These are phyloP conservation scores for Lontra canadensis DNA, from an alignment of 2,113 vertebrate species.

Conservation along the genomic window DNA sequence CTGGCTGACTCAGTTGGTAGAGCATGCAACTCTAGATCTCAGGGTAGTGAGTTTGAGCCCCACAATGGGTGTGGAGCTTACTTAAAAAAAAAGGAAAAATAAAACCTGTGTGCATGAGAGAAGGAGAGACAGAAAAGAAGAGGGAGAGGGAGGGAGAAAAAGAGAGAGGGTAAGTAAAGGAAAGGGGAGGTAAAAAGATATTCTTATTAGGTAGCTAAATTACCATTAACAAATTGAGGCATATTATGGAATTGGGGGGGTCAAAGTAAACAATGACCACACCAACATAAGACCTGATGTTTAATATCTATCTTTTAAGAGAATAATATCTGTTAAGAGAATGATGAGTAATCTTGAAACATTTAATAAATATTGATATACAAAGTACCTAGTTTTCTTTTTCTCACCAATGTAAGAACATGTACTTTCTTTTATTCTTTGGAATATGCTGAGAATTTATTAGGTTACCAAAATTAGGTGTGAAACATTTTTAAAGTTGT, in stretches of 20 bases:
- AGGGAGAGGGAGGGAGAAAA: background rate
- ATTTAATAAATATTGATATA: slow-evolving; percentile 25
- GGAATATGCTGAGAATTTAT: slow-evolving; percentile 23
- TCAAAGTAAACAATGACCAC: background rate
- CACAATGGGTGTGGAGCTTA: background rate
- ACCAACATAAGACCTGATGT: background rate
- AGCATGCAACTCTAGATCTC: background rate
- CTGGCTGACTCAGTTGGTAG: background rate
- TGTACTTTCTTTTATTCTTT: background rate
- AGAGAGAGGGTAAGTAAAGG: background rate
- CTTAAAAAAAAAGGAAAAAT: background rate
- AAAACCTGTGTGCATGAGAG: background rate
- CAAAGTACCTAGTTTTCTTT: background rate
- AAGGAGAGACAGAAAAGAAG: background rate
- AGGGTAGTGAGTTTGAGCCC: background rate
- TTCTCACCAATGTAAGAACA: slow-evolving; percentile 24
- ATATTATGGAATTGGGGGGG: background rate
- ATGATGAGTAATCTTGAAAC: background rate
- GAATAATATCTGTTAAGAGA: background rate
- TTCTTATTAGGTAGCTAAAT: background rate
- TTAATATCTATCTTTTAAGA: background rate
- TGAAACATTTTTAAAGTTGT: background rate
- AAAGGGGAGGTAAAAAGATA: background rate
- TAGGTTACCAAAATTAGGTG: slow-evolving; percentile 20
- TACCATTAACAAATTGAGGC: background rate